Percentiles rank a stretch among this genome's conserved stretches.
Conservation (phyloP, 2,113 vertebrate genomes). For the Lates calcarifer region DNA sequence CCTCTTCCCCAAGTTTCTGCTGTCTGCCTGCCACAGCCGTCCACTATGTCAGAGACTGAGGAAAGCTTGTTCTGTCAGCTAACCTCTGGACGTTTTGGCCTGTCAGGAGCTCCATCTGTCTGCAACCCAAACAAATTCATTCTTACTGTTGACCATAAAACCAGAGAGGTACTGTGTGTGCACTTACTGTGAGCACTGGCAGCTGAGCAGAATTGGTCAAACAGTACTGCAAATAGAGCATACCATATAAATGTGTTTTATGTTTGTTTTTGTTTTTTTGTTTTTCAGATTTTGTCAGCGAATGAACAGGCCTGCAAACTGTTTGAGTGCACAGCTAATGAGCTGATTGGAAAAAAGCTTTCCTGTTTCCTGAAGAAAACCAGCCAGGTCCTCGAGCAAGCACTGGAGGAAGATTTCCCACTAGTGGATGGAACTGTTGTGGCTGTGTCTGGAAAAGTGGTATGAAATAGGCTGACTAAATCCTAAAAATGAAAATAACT, state of each 20-base stretch:
- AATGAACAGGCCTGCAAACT: conserved; percentile 91
- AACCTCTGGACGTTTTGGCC: conserved; percentile 62
- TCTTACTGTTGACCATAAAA: conserved; percentile 86
- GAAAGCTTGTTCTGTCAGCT: conserved; percentile 82
- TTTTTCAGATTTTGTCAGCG: conserved; percentile 88
- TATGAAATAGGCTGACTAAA: conserved; percentile 65
- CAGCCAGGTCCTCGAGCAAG: conserved; percentile 82
- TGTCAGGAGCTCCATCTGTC: conserved; percentile 67
- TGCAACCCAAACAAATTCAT: conserved; percentile 87
- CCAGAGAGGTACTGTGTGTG: conserved; percentile 83
- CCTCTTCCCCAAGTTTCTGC: conserved; percentile 18
- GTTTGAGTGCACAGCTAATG: conserved; percentile 85
- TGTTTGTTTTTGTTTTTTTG: background rate
- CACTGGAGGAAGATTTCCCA: conserved; percentile 84
- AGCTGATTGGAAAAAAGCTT: conserved; percentile 89
- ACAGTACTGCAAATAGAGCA: too few species aligned
- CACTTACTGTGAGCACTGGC: background rate
- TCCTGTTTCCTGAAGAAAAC: conserved; percentile 86
- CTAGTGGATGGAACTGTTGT: conserved; percentile 79
- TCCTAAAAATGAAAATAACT: background rate
- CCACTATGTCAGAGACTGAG: conserved; percentile 78
- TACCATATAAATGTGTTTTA: background rate
- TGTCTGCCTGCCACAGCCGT: conserved; percentile 53
- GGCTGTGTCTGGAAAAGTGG: conserved; percentile 89
- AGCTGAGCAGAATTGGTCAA: background rate